Evolutionary conservation across 2,797 vertebrate genomes (phyloP).

Genomic region (Coendou prehensilis): DNA sequence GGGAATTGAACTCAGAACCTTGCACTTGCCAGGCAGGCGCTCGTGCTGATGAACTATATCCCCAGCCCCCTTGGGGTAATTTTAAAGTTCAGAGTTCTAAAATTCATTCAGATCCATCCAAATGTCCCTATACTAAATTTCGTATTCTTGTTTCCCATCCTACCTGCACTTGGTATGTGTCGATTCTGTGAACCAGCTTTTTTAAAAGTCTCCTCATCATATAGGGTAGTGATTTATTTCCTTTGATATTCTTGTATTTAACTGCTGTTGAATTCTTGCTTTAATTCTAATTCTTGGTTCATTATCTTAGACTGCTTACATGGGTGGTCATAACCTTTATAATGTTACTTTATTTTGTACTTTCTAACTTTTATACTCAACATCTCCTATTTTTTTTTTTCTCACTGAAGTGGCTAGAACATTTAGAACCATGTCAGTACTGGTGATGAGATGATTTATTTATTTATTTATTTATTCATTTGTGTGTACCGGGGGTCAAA

Average conservation of each 20-base stretch:
- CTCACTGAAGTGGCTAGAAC: background rate
- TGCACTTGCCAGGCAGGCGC: too few species aligned
- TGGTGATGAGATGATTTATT: background rate
- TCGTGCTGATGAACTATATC: too few species aligned
- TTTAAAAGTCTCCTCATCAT: background rate
- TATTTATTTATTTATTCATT: too few species aligned
- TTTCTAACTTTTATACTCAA: background rate
- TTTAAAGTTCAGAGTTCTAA: background rate
- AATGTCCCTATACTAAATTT: background rate
- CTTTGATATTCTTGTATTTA: background rate
- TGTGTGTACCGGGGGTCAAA: too few species aligned
- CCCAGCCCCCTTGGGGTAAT: background rate
- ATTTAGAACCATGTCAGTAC: background rate
- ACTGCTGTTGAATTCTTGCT: background rate
- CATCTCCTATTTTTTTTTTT: background rate
- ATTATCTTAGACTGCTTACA: constrained; percentile 3
- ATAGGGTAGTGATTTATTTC: background rate
- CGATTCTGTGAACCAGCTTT: background rate
- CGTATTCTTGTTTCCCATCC: background rate
- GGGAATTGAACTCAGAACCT: too few species aligned
- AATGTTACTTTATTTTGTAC: constrained; percentile 27
- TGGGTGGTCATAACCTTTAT: background rate
- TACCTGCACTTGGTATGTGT: background rate
- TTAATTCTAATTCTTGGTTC: constrained; percentile 1
- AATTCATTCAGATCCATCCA: background rate